phyloP scores from a whole-genome alignment of 2,888 invertebrate species.

The Podabrus alpinus region DNA sequence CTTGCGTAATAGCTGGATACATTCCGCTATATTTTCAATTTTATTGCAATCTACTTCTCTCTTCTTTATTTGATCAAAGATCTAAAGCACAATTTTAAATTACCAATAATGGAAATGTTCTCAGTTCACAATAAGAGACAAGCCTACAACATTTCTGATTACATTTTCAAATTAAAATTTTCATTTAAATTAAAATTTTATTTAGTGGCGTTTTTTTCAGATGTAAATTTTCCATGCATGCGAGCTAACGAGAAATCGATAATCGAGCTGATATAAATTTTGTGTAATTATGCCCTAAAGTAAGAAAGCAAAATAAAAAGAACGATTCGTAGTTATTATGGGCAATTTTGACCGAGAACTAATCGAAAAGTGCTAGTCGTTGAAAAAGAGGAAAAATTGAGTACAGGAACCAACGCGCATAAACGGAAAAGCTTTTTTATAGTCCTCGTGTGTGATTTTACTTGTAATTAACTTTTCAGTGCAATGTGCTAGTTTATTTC shows the following conservation, averaged over 20 bases:
- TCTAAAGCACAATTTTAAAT: not conserved
- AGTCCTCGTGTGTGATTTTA: constrained; percentile 8
- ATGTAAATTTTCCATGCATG: not conserved
- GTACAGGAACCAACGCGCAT: constrained; percentile 9
- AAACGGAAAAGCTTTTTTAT: constrained; percentile 17
- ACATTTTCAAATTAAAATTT: not conserved
- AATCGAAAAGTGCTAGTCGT: constrained; percentile 2
- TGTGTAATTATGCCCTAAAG: not conserved
- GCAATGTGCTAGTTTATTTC: not conserved
- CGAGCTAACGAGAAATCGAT: not conserved
- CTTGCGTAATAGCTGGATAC: not conserved
- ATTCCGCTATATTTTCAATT: not conserved
- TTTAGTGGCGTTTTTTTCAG: not conserved
- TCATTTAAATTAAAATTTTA: not conserved
- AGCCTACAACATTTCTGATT: not conserved
- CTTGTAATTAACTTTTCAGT: constrained; percentile 8
- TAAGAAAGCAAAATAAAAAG: not conserved
- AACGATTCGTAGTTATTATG: constrained; percentile 3
- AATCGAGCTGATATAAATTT: constrained; percentile 1
- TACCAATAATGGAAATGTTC: not conserved
- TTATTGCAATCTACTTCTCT: not conserved
- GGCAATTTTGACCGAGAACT: constrained; percentile 9
- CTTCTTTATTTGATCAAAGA: not conserved
- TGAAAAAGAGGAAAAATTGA: constrained; percentile 4
- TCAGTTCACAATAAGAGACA: not conserved